These are phyloP conservation scores for Athene noctua DNA, from an alignment of 2,113 vertebrate species.

Conservation along the genomic window DNA sequence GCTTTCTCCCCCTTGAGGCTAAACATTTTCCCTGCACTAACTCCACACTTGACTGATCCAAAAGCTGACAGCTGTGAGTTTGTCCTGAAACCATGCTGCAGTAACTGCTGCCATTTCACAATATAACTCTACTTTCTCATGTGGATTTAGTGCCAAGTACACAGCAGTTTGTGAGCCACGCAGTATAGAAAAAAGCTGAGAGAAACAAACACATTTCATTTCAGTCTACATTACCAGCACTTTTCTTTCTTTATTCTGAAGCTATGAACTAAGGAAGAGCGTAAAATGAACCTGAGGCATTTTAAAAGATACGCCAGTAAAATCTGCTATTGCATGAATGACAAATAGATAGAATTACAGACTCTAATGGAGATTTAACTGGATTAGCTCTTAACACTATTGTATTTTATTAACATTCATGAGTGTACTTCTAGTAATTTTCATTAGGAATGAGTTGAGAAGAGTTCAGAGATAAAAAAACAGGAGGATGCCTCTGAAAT, in stretches of 20 bases:
- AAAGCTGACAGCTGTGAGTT: constrained; percentile 41
- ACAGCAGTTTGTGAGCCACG: constrained; percentile 6
- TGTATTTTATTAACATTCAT: background rate
- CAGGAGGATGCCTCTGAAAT: background rate
- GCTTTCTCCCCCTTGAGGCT: constrained; percentile 34
- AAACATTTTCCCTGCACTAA: constrained; percentile 57
- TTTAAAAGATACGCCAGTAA: background rate
- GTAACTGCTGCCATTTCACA: constrained; percentile 47
- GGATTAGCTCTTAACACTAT: constrained; percentile 6
- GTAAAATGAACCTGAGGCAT: background rate
- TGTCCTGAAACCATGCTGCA: constrained; percentile 37
- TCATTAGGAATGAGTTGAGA: background rate
- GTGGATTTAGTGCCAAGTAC: constrained; percentile 8
- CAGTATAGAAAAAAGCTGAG: background rate
- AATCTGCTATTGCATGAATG: background rate
- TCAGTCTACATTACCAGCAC: background rate
- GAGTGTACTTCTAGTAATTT: background rate
- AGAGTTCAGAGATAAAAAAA: background rate
- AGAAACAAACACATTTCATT: constrained; percentile 15
- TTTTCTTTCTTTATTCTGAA: background rate
- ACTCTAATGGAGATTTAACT: background rate
- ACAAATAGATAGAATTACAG: background rate
- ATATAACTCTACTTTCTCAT: constrained; percentile 49
- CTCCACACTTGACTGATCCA: constrained; percentile 57
- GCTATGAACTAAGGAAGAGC: background rate